Evolutionary conservation across 2,888 invertebrate species (phyloP).

Genomic region (Gymnocheta viridis): DNA sequence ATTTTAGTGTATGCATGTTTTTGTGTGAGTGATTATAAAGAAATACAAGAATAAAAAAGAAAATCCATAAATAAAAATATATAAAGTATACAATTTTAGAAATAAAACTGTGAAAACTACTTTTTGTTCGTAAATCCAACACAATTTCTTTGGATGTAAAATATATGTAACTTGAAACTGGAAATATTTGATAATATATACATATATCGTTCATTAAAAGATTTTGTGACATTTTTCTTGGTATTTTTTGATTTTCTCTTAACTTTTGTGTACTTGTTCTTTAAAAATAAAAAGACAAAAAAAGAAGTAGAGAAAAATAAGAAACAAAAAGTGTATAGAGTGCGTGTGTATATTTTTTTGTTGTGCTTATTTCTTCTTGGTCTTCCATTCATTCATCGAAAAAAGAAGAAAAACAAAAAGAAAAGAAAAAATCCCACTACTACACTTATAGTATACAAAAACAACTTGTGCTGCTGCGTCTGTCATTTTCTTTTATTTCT

Average conservation of each 20-base stretch:
- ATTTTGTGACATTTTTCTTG: constrained; percentile 58
- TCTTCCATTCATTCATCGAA: constrained; percentile 60
- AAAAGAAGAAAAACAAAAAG: constrained; percentile 53
- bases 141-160: not conserved
- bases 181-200: not conserved
- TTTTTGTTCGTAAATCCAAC: not conserved
- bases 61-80: constrained; percentile 45
- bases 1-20: constrained; percentile 64
- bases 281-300: constrained; percentile 20
- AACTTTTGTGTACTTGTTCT: constrained; percentile 61
- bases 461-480: constrained; percentile 63
- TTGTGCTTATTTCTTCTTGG: constrained; percentile 64
- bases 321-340: constrained; percentile 38
- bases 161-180: not conserved
- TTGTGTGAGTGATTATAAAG: constrained; percentile 60
- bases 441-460: constrained; percentile 42
- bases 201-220: constrained; percentile 30
- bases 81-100: constrained; percentile 20
- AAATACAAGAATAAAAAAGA: constrained; percentile 51
- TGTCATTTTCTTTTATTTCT: constrained; percentile 57
- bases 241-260: constrained; percentile 16
- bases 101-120: constrained; percentile 23
- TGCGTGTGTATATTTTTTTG: constrained; percentile 47
- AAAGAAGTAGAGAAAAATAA: constrained; percentile 48
- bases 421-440: constrained; percentile 60